Percentiles rank a stretch among this genome's conserved stretches.
phyloP scores from a whole-genome alignment of 2,888 invertebrate species.

The Cyaniris semiargus region DNA sequence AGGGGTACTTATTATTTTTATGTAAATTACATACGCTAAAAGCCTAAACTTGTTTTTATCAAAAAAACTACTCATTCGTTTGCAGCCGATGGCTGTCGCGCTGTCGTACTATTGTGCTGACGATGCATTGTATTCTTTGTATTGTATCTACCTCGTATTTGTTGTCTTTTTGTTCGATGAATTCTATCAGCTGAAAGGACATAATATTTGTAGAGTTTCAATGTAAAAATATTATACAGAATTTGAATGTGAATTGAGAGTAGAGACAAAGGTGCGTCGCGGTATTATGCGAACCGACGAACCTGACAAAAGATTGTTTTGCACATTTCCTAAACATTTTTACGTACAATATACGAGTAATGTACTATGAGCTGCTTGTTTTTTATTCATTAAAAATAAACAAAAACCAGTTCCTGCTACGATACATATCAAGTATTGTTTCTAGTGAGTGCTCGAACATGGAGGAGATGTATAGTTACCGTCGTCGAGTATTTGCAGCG shows the following conservation, averaged over 20 bases:
- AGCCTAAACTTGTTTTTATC: background rate
- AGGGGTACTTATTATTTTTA: background rate
- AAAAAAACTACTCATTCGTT: background rate
- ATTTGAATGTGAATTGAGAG: background rate
- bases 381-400: background rate
- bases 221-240: background rate
- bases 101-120: background rate
- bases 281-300: background rate
- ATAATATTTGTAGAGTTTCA: conserved; percentile 2
- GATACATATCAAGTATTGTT: background rate
- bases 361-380: background rate
- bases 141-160: conserved; percentile 5
- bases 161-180: conserved; percentile 19
- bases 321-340: background rate
- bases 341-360: background rate
- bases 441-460: background rate
- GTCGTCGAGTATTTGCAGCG: conserved; percentile 61
- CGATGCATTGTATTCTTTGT: conserved; percentile 21
- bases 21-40: background rate
- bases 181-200: background rate
- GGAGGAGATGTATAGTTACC: conserved; percentile 55
- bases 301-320: background rate
- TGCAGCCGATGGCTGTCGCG: too few species aligned
- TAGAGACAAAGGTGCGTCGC: background rate
- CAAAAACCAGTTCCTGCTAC: background rate